Conservation (phyloP, 2,888 invertebrate genomes). For the Julus scandinavius region DNA sequence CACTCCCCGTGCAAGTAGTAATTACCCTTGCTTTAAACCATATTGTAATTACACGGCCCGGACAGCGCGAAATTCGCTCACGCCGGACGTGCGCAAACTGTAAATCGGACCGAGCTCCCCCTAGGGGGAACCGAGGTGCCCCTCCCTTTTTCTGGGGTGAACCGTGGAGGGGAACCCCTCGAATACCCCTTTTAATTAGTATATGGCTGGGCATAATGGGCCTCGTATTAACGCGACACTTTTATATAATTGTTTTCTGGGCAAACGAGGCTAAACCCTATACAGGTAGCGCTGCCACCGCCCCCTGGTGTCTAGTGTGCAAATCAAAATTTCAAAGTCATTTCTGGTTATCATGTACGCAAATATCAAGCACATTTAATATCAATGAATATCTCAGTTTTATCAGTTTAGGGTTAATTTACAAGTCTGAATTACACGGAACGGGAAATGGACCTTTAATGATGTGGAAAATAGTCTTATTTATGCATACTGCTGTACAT, state of each 20-base stretch:
- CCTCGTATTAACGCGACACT: background rate
- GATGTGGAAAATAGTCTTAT: too few relatives aligned
- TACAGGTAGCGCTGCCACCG: background rate
- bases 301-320: background rate
- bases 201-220: background rate
- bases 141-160: background rate
- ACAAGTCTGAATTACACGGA: too few relatives aligned
- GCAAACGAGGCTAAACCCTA: background rate
- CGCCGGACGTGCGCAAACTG: slow-evolving; percentile 7
- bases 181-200: background rate
- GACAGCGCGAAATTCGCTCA: background rate
- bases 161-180: background rate
- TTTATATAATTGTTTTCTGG: background rate
- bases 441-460: too few relatives aligned
- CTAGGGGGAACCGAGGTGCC: background rate
- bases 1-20: background rate
- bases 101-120: background rate
- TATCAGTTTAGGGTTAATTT: too few relatives aligned
- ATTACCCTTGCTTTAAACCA: slow-evolving; percentile 26
- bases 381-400: too few relatives aligned
- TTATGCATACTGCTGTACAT: too few relatives aligned
- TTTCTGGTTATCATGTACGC: too few relatives aligned
- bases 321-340: background rate
- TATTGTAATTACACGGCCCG: slow-evolving; percentile 20
- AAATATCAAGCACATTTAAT: too few relatives aligned